Base-by-base conservation (phyloP, 2,113 vertebrate species). In the Psilopsiagon aymara region DNA sequence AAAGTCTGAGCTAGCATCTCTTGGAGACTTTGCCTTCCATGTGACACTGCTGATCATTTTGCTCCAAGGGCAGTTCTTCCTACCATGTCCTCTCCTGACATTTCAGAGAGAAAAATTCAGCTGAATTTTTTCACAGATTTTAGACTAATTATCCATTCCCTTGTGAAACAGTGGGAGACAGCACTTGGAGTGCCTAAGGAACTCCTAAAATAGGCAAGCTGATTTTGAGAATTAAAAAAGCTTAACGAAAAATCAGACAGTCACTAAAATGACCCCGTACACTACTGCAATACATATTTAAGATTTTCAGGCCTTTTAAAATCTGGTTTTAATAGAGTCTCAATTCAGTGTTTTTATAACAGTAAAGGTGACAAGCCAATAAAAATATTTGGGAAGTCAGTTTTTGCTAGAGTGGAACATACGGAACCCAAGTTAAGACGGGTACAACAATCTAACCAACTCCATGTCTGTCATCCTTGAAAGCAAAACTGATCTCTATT, bases 331-430 rank as follows among this genome's bases (percentile, higher is more conserved):
- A 96, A 97, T 97, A 98, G 89, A 95, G 87, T 73, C 35, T 53
- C 82, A 86, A 92, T 91, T 97, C 91, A 96, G 90, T 94, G 66
- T 90, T 97, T 98, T 97, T 97, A 91, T 57, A 97, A 95, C 66
- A 96, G 84, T 82, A 96, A 97, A 97, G 96, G 90, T 97, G 96
- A 98, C 75, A 98, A 97, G 97, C 97, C 97, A 98, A 97, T 96
- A 95, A 96, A 98, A 98, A 98, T 97, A 98, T 93, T 88, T 97
- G 91, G 77, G 92, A 96, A 97, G 87, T 94, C 53, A 52, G 47
- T 78, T 97, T 97, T 96, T 97, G 92, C 82, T 97, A 47, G 53
- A 95, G 39, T 95, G 92, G 94, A 98, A 95, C 91, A 96, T 82
- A 95, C 94, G 67, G 74, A 98, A 96, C 86, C 68, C 85, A 97